Conservation (phyloP, 2,888 invertebrate genomes). For the Nesidiocoris tenuis region DNA sequence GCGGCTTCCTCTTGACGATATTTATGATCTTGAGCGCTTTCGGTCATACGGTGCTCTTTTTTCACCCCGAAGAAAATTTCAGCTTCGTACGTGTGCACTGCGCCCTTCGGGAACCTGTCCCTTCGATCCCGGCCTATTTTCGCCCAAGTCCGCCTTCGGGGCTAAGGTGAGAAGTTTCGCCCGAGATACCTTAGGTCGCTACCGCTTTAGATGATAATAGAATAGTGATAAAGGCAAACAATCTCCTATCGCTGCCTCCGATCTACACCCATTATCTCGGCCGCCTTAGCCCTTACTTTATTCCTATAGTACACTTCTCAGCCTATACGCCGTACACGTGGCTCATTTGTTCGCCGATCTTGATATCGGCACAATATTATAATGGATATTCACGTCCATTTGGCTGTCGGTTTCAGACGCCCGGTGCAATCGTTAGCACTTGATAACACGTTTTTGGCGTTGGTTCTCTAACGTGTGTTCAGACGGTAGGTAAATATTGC, state of each 20-base stretch:
- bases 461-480: too few species aligned
- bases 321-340: background rate
- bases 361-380: too few species aligned
- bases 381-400: background rate
- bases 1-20: too few species aligned
- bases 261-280: background rate
- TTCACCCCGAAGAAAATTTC: too few species aligned
- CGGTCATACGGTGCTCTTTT: too few species aligned
- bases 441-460: too few species aligned
- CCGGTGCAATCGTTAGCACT: too few species aligned
- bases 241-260: background rate
- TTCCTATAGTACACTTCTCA: background rate
- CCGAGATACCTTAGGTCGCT: background rate
- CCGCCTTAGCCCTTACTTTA: background rate
- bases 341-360: too few species aligned
- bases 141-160: background rate
- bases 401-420: background rate
- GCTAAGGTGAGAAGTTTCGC: background rate
- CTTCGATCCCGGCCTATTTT: background rate
- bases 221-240: background rate
- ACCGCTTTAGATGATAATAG: background rate
- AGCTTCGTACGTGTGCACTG: background rate
- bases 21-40: too few species aligned
- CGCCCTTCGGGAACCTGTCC: background rate
- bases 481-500: too few species aligned